These are phyloP conservation scores for Myotis davidii DNA, from an alignment of 2,113 vertebrate genomes.

Conservation along the genomic window DNA sequence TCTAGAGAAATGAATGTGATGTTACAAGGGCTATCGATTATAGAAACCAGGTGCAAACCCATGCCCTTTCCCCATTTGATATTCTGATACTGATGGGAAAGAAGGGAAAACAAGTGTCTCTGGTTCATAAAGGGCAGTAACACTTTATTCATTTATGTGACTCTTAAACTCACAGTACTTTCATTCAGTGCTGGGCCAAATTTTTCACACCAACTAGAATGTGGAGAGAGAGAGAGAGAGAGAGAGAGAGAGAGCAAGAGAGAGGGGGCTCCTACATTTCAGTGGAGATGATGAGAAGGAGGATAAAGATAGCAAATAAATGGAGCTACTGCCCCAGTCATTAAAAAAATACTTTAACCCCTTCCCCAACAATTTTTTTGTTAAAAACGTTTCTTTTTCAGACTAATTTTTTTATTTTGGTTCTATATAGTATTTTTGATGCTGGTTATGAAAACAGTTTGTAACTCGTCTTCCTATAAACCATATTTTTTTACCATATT, in stretches of 20 bases:
- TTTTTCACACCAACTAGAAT: neutral
- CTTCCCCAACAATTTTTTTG: no score
- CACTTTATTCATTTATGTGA: neutral
- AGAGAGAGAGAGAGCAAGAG: neutral
- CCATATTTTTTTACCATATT: no score
- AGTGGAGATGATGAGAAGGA: neutral
- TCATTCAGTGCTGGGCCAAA: neutral
- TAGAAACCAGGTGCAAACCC: neutral
- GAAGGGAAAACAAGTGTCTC: neutral
- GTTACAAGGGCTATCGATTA: neutral
- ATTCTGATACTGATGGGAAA: neutral
- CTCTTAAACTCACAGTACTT: neutral
- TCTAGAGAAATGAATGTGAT: neutral
- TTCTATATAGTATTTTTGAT: no score
- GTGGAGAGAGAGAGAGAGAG: neutral
- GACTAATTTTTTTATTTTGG: no score
- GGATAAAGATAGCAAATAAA: neutral
- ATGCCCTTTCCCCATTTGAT: neutral
- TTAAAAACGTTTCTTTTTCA: no score
- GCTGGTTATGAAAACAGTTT: no score
- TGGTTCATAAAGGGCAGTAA: neutral
- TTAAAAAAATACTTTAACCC: slow-evolving; percentile 18
- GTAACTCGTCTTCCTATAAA: no score
- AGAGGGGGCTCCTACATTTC: neutral
- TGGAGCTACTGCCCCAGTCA: neutral